Evolutionary conservation across 2,113 vertebrate species (phyloP).

Genomic region (Neolamprologus fasciatus): DNA sequence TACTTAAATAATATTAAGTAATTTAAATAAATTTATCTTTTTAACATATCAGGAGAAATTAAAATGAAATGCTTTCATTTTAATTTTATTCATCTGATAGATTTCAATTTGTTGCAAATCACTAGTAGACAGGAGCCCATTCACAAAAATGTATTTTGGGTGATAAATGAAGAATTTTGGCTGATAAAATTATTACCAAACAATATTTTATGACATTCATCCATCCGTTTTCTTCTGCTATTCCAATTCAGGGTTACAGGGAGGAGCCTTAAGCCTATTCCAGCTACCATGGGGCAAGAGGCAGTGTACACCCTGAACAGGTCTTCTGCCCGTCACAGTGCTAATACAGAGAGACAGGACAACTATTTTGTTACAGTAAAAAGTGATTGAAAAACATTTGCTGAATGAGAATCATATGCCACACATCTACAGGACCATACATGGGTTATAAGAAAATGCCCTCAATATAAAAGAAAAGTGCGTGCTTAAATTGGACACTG

Average conservation of each 20-base stretch:
- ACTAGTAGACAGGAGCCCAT: background rate
- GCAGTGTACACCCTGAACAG: background rate
- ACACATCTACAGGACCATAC: background rate
- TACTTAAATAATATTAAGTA: background rate
- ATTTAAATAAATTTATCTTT: background rate
- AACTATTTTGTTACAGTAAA: background rate
- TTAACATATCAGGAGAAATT: background rate
- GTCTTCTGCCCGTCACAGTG: background rate
- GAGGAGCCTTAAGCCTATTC: background rate
- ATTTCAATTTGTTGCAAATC: background rate
- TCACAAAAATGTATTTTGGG: background rate
- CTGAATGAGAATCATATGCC: background rate
- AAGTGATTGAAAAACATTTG: background rate
- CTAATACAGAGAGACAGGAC: background rate
- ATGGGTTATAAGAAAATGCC: background rate
- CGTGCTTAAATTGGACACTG: background rate
- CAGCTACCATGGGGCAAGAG: background rate
- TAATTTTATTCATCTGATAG: background rate
- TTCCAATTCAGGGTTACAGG: background rate
- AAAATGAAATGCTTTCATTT: background rate
- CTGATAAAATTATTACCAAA: background rate
- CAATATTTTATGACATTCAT: background rate
- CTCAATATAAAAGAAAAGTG: background rate
- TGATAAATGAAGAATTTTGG: background rate
- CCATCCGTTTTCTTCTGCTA: background rate